Evolutionary conservation across 2,113 vertebrate genomes (phyloP), one percentile per base, ranked within the genome.

Genomic region (Apistogramma diplotaenia): DNA sequence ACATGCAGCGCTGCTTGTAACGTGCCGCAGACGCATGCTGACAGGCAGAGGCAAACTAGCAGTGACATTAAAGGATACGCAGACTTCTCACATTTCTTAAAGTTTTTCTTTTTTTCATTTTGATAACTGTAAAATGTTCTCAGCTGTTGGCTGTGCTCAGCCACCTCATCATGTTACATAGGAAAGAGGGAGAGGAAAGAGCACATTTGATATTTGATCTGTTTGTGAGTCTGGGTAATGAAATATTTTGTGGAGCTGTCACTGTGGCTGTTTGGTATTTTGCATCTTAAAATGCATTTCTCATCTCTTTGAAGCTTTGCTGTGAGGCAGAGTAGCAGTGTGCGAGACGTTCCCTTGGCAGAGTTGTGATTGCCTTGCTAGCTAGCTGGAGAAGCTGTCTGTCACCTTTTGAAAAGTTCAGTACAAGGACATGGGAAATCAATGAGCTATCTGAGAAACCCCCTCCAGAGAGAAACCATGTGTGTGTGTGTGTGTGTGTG

Each of bases 361-460:
- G 59, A 88, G 81, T 62, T 85, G 67, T 89, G 87, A 89, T 93
- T 87, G 78, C 74, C 72, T 78, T 27, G 46, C 55, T 73, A 80
- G 79, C 86, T 82, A 78, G 85, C 56, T 78, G n/a, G 56, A 87
- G 81, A 77, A 87, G 84, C 79, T 92, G 91, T 91, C 88, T 90
- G 91, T 93, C 92, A 91, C 89, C 89, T 89, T 86, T 80, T 88
- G 76, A 93, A 91, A 90, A 88, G 87, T 93, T 93, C 91, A 90
- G 74, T 59, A 77, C 86, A 94, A 93, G 91, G 93, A 93, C 93
- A 87, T 71, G 62, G 81, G 80, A 92, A 93, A 94, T 94, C 92
- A 93, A 93, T 93, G 90, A 83, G 78, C 67, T 85, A 78, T 89
- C 89, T 87, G 88, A 89, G 82, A 85, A 80, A 77, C 59, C 71